Evolutionary conservation across 2,113 vertebrate genomes (phyloP), one percentile per base, ranked within the genome.

Genomic region (Holacanthus passer): DNA sequence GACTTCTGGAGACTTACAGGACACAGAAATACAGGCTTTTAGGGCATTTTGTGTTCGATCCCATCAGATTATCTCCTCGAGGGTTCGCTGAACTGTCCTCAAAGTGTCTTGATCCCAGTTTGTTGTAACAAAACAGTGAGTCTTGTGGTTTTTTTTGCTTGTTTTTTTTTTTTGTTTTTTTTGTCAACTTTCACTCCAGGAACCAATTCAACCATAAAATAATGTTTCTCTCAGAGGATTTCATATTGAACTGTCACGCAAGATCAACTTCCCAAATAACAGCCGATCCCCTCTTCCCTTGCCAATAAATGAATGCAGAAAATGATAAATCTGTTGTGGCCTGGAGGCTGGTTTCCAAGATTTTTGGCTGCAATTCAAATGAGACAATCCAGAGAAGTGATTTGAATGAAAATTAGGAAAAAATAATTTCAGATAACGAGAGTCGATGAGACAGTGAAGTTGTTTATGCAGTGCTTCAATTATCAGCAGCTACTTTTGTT

Each of bases 181-280:
- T 5, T 4, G 65, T 77, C 45, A 58, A 39, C 14, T 65, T 71
- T 75, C 17, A 3, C 68, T 63, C 1, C 10, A 41, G 7, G 62
- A 81, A 35, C n/a, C 64, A 50, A 43, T 53, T 52, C 58, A 79
- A 70, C 37, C 67, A 70, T 77, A 77, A 85, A 79, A 80, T 68
- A 83, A 84, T 68, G 52, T 27, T 4, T 62, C 52, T 70, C 74
- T 82, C 84, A 41, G 72, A 77, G 83, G 83, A 79, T 87, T 89
- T 79, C 55, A 88, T 90, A 89, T 86, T 82, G 77, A 87, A 85
- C 87, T 73, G 87, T 88, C 85, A 80, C 7, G 79, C 85, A 87
- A 79, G 85, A 88, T 90, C 88, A 84, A 39, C 77, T 88, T 81
- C 58, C 60, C 71, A 83, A 88, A 87, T 82, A 85, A 86, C 73